Evolutionary conservation across 2,888 invertebrate species (phyloP).

Genomic region (Acanthosepion pharaonis): DNA sequence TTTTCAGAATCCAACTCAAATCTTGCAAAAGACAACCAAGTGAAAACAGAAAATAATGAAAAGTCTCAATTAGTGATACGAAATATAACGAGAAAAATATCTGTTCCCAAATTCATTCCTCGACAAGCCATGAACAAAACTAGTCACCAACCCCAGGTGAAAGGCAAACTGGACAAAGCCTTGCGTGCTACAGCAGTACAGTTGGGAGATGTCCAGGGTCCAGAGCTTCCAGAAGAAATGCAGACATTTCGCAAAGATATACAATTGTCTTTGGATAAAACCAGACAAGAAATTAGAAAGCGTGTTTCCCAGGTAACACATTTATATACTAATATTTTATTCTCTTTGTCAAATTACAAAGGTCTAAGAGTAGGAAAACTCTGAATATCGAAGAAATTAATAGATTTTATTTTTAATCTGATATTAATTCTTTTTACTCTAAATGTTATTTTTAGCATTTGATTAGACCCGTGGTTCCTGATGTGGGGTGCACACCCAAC

Average conservation of each 20-base stretch:
- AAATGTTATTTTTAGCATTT: too few relatives aligned
- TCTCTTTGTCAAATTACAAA: background rate
- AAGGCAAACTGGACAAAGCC: conserved; percentile 56
- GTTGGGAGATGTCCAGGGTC: conserved; percentile 63
- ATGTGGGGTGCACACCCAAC: too few relatives aligned
- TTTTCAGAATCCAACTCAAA: background rate
- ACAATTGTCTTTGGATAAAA: conserved; percentile 60
- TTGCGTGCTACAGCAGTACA: conserved; percentile 62
- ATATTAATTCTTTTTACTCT: too few relatives aligned
- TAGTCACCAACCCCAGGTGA: conserved; percentile 3
- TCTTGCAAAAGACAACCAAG: background rate
- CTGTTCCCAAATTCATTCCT: conserved; percentile 65
- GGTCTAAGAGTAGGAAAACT: too few relatives aligned
- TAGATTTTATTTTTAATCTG: too few relatives aligned
- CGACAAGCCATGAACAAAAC: conserved; percentile 60
- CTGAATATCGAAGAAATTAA: too few relatives aligned
- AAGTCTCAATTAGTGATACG: conserved; percentile 54
- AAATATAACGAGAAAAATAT: conserved; percentile 54
- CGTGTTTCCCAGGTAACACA: conserved; percentile 83
- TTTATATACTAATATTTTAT: background rate
- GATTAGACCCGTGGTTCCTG: too few relatives aligned
- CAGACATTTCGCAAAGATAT: conserved; percentile 51
- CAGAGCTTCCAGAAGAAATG: conserved; percentile 50
- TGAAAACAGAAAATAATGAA: background rate
- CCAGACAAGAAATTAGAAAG: conserved; percentile 64